Conservation (phyloP, 53 echinoderm and acorn worm species). For the Glandiceps talaboti region DNA sequence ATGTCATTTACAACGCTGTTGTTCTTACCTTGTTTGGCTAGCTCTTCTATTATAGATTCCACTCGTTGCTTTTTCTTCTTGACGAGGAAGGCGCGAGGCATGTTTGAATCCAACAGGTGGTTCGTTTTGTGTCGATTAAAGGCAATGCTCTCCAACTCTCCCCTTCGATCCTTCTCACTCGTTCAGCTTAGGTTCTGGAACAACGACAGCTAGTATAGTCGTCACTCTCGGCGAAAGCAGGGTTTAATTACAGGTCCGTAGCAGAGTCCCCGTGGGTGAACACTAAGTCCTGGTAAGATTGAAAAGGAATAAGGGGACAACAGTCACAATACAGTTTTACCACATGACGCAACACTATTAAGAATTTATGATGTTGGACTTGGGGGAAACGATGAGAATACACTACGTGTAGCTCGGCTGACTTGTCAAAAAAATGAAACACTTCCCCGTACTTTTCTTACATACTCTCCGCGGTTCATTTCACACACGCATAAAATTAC, state of each 20-base stretch:
- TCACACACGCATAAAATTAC: background rate
- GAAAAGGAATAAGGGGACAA: background rate
- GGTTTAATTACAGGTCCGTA: background rate
- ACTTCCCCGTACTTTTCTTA: background rate
- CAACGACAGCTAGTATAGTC: background rate
- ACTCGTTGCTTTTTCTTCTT: slow-evolving; percentile 31
- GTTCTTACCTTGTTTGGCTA: background rate
- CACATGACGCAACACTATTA: background rate
- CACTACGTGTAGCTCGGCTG: too few species aligned
- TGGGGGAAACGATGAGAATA: too few species aligned
- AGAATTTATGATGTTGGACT: background rate
- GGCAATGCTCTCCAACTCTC: too few species aligned
- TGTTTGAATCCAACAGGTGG: slow-evolving; percentile 8
- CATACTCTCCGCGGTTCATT: background rate
- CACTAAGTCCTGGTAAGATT: background rate
- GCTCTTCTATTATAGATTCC: slow-evolving; percentile 21
- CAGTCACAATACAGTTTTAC: background rate
- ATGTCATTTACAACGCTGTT: too few species aligned
- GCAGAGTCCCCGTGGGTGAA: background rate
- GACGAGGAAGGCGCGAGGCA: slow-evolving; percentile 68
- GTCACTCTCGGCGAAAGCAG: background rate
- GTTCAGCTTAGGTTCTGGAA: too few species aligned
- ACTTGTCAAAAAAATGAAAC: background rate
- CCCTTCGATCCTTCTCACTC: too few species aligned
- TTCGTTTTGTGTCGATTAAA: background rate